Evolutionary conservation across 2,113 vertebrate species (phyloP).

Genomic region (Hippocampus guttulatus): DNA sequence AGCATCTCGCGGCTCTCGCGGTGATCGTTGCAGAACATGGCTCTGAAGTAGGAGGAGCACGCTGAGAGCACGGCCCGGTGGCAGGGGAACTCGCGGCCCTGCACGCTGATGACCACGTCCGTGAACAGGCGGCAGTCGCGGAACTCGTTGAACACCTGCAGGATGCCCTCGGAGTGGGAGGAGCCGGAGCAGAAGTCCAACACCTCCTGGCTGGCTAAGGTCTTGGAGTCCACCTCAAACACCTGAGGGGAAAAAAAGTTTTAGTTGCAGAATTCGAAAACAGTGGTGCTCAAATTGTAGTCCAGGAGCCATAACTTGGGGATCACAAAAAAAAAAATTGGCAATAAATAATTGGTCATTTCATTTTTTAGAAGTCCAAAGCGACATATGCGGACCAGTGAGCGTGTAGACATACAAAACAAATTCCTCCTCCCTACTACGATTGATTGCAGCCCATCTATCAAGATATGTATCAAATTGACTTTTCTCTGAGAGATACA

Average conservation of each 20-base stretch:
- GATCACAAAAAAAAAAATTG: not conserved
- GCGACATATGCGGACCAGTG: not conserved
- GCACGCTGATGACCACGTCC: constrained; percentile 91
- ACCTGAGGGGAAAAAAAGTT: constrained; percentile 69
- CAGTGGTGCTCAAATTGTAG: not conserved
- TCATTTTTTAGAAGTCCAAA: not conserved
- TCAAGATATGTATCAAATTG: too few species aligned
- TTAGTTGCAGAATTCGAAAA: not conserved
- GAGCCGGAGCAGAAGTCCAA: constrained; percentile 93
- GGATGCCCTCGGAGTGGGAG: constrained; percentile 89
- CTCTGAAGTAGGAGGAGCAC: constrained; percentile 93
- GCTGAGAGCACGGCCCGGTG: constrained; percentile 90
- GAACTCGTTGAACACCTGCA: constrained; percentile 96
- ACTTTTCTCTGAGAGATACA: too few species aligned
- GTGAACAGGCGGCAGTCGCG: constrained; percentile 90
- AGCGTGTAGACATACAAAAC: too few species aligned
- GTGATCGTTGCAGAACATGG: constrained; percentile 95
- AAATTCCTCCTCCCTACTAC: too few species aligned
- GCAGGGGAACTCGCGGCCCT: constrained; percentile 91
- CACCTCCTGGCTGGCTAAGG: constrained; percentile 79
- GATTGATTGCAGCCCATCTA: too few species aligned
- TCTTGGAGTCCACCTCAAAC: constrained; percentile 93
- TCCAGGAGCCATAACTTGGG: not conserved
- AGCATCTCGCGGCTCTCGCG: constrained; percentile 90
- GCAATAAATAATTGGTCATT: not conserved